Evolutionary conservation across 1,140 invertebrate genomes (phyloP).

Genomic region (Saxidomus purpurata): DNA sequence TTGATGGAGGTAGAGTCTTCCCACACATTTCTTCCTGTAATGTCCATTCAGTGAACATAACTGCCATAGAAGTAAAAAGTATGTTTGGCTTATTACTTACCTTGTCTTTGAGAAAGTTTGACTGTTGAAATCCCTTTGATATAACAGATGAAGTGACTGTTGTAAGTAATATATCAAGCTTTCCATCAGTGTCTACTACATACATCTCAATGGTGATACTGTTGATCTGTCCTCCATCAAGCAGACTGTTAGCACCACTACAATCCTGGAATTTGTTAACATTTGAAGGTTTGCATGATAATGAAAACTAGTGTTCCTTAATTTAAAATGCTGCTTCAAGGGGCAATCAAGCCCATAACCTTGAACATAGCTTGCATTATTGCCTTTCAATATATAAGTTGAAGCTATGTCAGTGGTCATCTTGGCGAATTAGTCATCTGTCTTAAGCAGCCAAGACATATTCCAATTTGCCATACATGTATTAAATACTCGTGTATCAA

Average conservation of each 20-base stretch:
- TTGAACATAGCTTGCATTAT: not conserved
- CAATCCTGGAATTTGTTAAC: constrained; percentile 56
- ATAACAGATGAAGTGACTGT: constrained; percentile 69
- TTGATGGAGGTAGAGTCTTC: no score
- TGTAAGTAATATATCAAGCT: constrained; percentile 75
- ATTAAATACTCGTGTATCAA: no score
- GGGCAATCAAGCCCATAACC: not conserved
- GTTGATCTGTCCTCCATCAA: not conserved
- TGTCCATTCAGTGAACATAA: no score
- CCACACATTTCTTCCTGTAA: no score
- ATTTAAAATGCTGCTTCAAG: not conserved
- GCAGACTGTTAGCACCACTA: not conserved
- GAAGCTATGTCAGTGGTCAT: no score
- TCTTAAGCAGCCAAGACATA: no score
- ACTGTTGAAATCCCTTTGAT: constrained; percentile 68
- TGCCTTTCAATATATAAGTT: not conserved
- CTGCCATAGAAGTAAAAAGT: no score
- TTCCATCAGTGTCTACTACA: constrained; percentile 73
- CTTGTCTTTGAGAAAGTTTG: constrained; percentile 73
- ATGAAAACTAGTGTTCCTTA: no score
- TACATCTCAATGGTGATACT: constrained; percentile 77
- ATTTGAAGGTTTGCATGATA: no score
- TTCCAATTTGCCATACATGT: no score
- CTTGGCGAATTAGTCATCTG: no score
- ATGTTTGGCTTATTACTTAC: no score